Percentiles rank a stretch among this genome's conserved stretches.
Conservation (phyloP, 2,888 invertebrate genomes). For the Eudemis profundana region DNA sequence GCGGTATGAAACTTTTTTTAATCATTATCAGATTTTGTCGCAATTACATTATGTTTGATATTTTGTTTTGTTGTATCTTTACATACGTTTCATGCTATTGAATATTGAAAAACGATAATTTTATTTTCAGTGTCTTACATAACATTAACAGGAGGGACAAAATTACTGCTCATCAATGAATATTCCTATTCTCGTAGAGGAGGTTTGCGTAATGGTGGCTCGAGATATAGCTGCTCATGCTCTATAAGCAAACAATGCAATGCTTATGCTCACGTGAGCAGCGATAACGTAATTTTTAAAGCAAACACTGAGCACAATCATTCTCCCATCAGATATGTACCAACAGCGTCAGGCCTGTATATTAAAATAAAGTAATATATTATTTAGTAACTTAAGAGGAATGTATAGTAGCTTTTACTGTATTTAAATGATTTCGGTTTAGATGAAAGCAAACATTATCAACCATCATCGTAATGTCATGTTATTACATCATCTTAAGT, state of each 20-base stretch:
- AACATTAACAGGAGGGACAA: slow-evolving; percentile 47
- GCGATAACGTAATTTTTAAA: slow-evolving; percentile 47
- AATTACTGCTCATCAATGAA: slow-evolving; percentile 50
- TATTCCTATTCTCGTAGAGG: slow-evolving; percentile 49
- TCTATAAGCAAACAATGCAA: slow-evolving; percentile 51
- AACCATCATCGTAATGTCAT: no score
- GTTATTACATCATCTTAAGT: no score
- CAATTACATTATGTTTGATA: no score
- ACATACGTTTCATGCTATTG: no score
- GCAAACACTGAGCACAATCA: slow-evolving; percentile 50
- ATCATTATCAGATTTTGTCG: no score
- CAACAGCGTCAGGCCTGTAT: slow-evolving; percentile 16
- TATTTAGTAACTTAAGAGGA: no score
- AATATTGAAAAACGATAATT: no score
- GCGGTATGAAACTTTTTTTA: no score
- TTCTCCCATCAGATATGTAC: slow-evolving; percentile 45
- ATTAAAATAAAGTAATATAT: slow-evolving; percentile 11
- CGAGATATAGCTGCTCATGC: slow-evolving; percentile 53
- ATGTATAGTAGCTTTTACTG: no score
- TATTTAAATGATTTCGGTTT: no score
- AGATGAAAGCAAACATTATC: no score
- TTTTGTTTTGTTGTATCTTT: no score
- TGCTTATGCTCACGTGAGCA: slow-evolving; percentile 51
- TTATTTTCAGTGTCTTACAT: slow-evolving; percentile 39
- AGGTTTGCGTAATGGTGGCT: not conserved